Evolutionary conservation across 2,888 invertebrate species (phyloP).

Genomic region (Nephrotoma appendiculata): DNA sequence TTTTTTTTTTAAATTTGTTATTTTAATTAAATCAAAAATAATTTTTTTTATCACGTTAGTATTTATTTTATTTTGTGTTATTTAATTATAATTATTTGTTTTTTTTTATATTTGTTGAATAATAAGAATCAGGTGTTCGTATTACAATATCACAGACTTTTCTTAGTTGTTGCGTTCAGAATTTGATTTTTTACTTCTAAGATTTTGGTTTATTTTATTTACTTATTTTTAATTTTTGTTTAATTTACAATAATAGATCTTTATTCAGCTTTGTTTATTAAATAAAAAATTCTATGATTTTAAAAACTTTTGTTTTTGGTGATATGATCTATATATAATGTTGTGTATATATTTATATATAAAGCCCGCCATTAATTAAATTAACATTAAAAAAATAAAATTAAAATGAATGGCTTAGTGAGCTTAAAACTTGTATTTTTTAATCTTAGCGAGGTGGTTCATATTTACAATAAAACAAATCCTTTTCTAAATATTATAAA

Average conservation of each 20-base stretch:
- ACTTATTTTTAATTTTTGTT: neutral
- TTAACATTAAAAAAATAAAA: neutral
- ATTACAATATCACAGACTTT: conserved; percentile 21
- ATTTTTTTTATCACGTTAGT: neutral
- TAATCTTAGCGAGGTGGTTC: neutral
- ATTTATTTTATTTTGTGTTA: conserved; percentile 2
- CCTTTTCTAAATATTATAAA: neutral
- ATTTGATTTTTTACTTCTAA: conserved; percentile 5
- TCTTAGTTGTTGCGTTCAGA: conserved; percentile 5
- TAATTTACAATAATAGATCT: neutral
- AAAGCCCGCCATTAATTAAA: neutral
- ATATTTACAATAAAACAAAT: neutral
- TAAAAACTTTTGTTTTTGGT: neutral
- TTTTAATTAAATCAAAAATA: conserved; percentile 1
- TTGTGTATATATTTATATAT: neutral
- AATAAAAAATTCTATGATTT: conserved; percentile 1
- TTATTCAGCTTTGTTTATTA: neutral
- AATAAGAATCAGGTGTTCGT: conserved; percentile 17
- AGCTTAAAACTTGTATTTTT: neutral
- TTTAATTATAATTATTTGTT: neutral
- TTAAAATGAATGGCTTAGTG: neutral
- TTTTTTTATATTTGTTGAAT: neutral
- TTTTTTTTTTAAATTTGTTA: neutral
- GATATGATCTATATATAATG: neutral
- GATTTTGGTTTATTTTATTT: neutral